phyloP scores from a whole-genome alignment of 2,113 vertebrate genomes.

The Daphoenositta chrysoptera region DNA sequence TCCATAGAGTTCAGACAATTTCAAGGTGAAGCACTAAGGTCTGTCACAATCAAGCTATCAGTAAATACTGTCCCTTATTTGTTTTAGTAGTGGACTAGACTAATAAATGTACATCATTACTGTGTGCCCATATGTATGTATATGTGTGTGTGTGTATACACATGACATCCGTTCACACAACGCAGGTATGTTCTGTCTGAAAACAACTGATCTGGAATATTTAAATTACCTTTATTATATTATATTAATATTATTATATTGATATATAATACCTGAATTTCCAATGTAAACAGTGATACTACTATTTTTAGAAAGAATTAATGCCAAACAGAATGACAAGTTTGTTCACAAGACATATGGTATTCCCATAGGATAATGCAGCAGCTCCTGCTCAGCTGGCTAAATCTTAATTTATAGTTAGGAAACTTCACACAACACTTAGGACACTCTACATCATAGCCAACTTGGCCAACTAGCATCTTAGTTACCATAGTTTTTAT shows the following conservation, averaged over 20 bases:
- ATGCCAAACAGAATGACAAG: neutral
- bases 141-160: accelerated
- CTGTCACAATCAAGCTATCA: neutral
- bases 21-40: neutral
- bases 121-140: neutral
- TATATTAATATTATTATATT: neutral
- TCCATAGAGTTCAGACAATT: neutral
- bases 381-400: neutral
- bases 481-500: neutral
- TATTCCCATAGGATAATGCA: neutral
- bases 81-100: neutral
- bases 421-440: neutral
- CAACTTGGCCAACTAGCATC: neutral
- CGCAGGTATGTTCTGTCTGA: neutral
- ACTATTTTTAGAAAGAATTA: neutral
- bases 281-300: neutral
- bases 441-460: neutral
- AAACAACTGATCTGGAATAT: neutral
- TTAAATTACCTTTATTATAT: neutral
- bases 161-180: neutral
- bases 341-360: neutral
- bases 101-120: neutral
- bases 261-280: neutral
- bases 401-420: neutral
- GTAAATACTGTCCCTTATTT: neutral